These are phyloP conservation scores for Spinus olivaceus DNA, from an alignment of 2,797 vertebrate species.

Conservation along the genomic window DNA sequence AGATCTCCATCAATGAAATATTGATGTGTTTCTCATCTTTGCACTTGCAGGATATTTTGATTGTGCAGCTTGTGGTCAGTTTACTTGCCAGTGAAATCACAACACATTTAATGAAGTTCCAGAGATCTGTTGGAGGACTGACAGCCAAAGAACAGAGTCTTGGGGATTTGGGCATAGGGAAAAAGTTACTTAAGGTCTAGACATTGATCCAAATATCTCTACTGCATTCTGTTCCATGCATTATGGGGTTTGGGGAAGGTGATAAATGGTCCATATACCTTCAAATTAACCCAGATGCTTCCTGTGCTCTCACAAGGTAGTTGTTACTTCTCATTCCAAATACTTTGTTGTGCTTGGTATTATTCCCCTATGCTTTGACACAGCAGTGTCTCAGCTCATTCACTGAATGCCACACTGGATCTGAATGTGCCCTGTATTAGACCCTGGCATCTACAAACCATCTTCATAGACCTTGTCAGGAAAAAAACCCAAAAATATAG, in stretches of 20 bases:
- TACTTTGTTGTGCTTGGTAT: neutral
- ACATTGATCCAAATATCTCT: neutral
- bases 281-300: neutral
- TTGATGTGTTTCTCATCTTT: conserved; percentile 14
- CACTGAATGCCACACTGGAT: neutral
- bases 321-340: neutral
- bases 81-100: neutral
- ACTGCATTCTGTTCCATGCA: neutral
- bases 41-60: neutral
- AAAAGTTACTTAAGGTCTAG: conserved; percentile 48
- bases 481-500: neutral
- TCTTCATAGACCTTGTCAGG: neutral
- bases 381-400: neutral
- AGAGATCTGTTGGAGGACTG: neutral
- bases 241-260: neutral
- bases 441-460: neutral
- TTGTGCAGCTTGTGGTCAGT: neutral
- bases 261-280: neutral
- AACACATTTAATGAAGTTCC: neutral
- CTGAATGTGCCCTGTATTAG: neutral
- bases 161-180: conserved; percentile 48
- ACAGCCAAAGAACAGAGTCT: conserved; percentile 27
- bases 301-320: neutral
- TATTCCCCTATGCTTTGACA: neutral
- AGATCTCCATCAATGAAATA: conserved; percentile 54